phyloP scores from a whole-genome alignment of 2,888 invertebrate species.

The Caenorhabditis virilis region DNA sequence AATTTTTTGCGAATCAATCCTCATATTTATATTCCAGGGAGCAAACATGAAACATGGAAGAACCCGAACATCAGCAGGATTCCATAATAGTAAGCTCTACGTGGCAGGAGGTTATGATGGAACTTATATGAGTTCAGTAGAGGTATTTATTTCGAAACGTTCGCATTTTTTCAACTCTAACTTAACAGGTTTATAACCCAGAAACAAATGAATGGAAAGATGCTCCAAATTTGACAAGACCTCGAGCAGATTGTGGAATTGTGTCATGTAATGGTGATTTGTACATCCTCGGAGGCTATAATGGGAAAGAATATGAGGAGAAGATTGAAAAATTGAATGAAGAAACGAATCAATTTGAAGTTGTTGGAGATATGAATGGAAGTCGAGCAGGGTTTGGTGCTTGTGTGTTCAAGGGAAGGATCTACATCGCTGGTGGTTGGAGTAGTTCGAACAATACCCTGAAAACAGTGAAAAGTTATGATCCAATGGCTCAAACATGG shows the following conservation, averaged over 20 bases:
- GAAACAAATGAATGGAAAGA: slow-evolving; percentile 24
- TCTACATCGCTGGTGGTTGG: slow-evolving; percentile 40
- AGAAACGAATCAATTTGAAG: slow-evolving; percentile 12
- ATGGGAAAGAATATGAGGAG: slow-evolving; percentile 41
- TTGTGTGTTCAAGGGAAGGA: slow-evolving; percentile 23
- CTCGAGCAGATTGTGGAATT: slow-evolving; percentile 22
- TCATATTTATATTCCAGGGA: slow-evolving; percentile 7
- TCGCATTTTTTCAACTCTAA: neutral
- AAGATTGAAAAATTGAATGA: slow-evolving; percentile 24
- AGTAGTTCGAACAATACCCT: slow-evolving; percentile 33
- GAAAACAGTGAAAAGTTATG: slow-evolving; percentile 20
- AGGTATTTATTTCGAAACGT: neutral
- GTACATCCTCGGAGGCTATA: slow-evolving; percentile 28
- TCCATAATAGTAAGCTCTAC: slow-evolving; percentile 28
- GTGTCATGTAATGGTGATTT: slow-evolving; percentile 32
- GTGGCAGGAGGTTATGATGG: slow-evolving; percentile 37
- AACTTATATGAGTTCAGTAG: slow-evolving; percentile 27
- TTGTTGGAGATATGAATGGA: slow-evolving; percentile 32
- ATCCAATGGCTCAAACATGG: slow-evolving; percentile 30
- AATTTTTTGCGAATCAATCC: neutral
- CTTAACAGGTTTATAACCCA: slow-evolving; percentile 9
- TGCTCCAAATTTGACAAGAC: slow-evolving; percentile 9
- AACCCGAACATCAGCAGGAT: slow-evolving; percentile 33
- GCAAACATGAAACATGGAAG: slow-evolving; percentile 13
- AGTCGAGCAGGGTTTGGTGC: slow-evolving; percentile 34